These are phyloP conservation scores for Australoheros scitulus DNA, from an alignment of 2,113 vertebrate genomes.

Conservation along the genomic window DNA sequence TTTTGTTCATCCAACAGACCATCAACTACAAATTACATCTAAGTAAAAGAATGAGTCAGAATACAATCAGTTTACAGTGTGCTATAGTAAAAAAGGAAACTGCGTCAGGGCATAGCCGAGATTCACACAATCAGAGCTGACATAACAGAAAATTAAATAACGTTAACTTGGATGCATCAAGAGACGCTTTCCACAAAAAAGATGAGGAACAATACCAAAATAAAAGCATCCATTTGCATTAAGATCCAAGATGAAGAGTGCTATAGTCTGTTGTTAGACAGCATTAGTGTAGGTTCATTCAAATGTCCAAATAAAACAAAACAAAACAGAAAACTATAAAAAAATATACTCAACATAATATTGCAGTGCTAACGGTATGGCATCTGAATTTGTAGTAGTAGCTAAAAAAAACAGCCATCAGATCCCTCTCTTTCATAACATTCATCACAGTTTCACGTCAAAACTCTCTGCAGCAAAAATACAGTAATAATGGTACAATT, in stretches of 20 bases:
- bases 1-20: constrained; percentile 53
- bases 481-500: constrained; percentile 74
- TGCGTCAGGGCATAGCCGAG: constrained; percentile 18
- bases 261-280: constrained; percentile 40
- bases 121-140: constrained; percentile 53
- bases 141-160: constrained; percentile 44
- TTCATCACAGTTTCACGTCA: constrained; percentile 72
- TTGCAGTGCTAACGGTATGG: constrained; percentile 52
- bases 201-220: constrained; percentile 51
- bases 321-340: constrained; percentile 26
- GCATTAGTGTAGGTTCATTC: constrained; percentile 47
- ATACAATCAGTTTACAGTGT: constrained; percentile 45
- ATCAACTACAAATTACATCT: constrained; percentile 36
- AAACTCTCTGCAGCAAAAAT: constrained; percentile 75
- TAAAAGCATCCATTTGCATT: constrained; percentile 52
- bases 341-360: constrained; percentile 63
- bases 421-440: constrained; percentile 61
- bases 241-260: constrained; percentile 39
- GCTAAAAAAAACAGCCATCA: constrained; percentile 60
- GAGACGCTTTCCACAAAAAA: constrained; percentile 66
- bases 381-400: constrained; percentile 57
- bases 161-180: constrained; percentile 38
- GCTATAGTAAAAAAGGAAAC: constrained; percentile 47
- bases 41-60: constrained; percentile 46
- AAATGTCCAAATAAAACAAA: constrained; percentile 13